Percentiles rank a stretch among this genome's conserved stretches.
phyloP scores from a whole-genome alignment of 2,797 vertebrate species.

The Rhabdomys pumilio region DNA sequence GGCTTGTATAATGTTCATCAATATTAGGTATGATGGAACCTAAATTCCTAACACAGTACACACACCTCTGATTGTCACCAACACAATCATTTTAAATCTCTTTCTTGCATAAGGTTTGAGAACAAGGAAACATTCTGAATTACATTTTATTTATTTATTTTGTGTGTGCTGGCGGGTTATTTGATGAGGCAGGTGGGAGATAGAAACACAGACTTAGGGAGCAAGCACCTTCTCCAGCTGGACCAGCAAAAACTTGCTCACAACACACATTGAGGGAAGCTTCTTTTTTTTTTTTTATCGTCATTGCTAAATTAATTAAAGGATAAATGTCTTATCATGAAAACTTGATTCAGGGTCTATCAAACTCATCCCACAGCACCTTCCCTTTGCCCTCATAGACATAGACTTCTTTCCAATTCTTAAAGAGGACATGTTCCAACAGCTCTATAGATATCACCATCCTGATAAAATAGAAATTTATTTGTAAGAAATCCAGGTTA shows the following conservation, averaged over 20 bases:
- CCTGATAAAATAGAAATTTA: neutral
- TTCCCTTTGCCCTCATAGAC: neutral
- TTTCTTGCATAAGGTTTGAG: slow-evolving; percentile 11
- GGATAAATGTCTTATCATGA: slow-evolving; percentile 31
- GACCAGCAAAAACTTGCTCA: neutral
- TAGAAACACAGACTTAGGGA: neutral
- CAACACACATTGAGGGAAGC: neutral
- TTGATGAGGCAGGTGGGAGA: neutral
- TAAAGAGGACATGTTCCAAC: neutral
- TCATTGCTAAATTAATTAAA: slow-evolving; percentile 40
- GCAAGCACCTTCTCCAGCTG: neutral
- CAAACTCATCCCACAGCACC: neutral
- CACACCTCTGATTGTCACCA: neutral
- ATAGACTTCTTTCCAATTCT: slow-evolving; percentile 27
- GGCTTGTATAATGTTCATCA: neutral
- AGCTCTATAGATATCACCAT: neutral
- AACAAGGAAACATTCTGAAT: neutral
- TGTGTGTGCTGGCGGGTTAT: neutral
- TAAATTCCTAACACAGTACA: neutral
- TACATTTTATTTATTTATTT: neutral
- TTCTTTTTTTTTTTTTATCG: neutral
- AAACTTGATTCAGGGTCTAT: slow-evolving; percentile 38
- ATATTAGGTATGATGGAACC: neutral
- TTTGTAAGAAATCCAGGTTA: slow-evolving; percentile 44
- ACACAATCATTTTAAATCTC: slow-evolving; percentile 1